Conservation (phyloP, 2,888 invertebrate genomes). For the Rhorus exstirpatorius region DNA sequence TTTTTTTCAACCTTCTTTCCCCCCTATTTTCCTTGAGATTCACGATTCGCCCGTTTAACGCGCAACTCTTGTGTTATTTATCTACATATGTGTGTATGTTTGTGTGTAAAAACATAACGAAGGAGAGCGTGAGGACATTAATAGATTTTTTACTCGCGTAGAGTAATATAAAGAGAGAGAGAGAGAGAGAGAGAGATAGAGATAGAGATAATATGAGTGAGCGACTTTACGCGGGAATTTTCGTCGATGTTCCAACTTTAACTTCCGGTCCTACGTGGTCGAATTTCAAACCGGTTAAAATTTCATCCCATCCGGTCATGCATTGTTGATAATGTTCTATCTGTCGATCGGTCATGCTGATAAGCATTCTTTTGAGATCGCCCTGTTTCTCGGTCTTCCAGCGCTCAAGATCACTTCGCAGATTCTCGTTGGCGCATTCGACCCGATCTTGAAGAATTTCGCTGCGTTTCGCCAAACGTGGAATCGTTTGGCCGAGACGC, state of each 20-base stretch:
- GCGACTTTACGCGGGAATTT: conserved; percentile 68
- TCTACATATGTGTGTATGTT: too few relatives aligned
- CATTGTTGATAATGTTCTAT: conserved; percentile 89
- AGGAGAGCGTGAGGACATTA: conserved; percentile 54
- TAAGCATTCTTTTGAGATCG: conserved; percentile 89
- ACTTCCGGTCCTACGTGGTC: conserved; percentile 79
- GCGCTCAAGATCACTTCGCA: conserved; percentile 89
- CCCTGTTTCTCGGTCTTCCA: conserved; percentile 90
- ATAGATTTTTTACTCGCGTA: conserved; percentile 3
- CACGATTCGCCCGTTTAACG: conserved; percentile 7
- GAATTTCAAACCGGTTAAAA: conserved; percentile 82
- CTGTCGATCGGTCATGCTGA: conserved; percentile 89
- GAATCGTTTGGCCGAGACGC: conserved; percentile 85
- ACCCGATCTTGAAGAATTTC: conserved; percentile 88
- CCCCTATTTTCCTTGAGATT: neutral
- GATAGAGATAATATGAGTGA: neutral
- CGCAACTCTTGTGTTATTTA: neutral
- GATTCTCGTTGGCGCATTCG: conserved; percentile 90
- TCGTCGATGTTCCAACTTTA: conserved; percentile 65
- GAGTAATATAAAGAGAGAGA: neutral
- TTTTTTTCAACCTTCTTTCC: neutral
- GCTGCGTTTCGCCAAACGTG: conserved; percentile 87
- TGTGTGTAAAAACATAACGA: conserved; percentile 54
- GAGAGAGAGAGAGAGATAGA: neutral
- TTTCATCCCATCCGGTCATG: conserved; percentile 88